Base-by-base conservation (phyloP, 1,140 invertebrate species). In the Anadara kagoshimensis region DNA sequence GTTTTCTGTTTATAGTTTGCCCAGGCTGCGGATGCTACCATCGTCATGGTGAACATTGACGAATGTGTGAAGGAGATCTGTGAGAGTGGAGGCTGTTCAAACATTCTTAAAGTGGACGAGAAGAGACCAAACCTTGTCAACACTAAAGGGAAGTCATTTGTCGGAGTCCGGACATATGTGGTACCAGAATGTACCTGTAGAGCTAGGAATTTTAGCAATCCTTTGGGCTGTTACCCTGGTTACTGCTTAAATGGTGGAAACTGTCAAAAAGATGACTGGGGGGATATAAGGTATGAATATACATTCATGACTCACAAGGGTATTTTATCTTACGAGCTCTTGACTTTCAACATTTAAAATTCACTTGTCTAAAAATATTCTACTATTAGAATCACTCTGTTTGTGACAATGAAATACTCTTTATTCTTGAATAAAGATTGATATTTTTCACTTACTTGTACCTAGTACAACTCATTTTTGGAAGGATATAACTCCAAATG, bases 41-140 rank as follows among this genome's bases (percentile, higher is more conserved):
- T 99, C 51, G 96, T 95, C 5, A 98, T 98, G 96, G 96, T 98
- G 3, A 96, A 96, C 67, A 98, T 99, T 77, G 97, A 99, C 83
- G 96, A 98, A 90, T 99, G 98, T 88, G 90, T 98, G 90, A 96
- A 98, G 85, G 94, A 96, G 83, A 95, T 94, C 90, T 99, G 97
- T 89, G 96, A 98, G 89, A 96, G 95, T 10, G 86, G 82, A 22
- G 98, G 96, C 63, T 99, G 98, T 89, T 97, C 96, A 1, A 99
- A 98, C 89, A 92, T 93, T 44, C 89, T 98, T 36, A 96, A 98
- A 62, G 96, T 94, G 5, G 75, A 76, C 12, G 71, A 79, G 51
- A 57, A 87, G 93, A 93, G 73, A 66, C 97, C 97, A 0, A 96
- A 97, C 78, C 95, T 97, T 93, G 96, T 99, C 0, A 98, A 99